Evolutionary conservation across 2,888 invertebrate species (phyloP), one percentile per base, ranked within the genome.

Genomic region (Netelia fuscicornis): DNA sequence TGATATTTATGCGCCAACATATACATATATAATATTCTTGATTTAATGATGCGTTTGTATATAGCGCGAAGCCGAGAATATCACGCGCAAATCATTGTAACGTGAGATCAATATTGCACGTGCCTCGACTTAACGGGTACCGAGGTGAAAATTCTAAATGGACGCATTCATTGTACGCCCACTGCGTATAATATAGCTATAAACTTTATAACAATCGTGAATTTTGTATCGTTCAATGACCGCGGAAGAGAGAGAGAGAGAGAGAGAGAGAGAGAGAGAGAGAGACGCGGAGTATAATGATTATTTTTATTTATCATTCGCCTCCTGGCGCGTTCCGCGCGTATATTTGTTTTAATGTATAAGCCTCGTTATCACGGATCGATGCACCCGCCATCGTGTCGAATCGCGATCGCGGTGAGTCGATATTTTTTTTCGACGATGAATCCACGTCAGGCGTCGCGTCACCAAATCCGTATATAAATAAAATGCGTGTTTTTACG

Each of bases 61-160:
- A 71, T 30, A 20, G 67, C 77, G 82, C 71, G 77, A 62, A 83
- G 72, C 17, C 54, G 77, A 56, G 74, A 67, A 78, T 54, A 78
- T 58, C 17, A 75, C 75, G 60, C 58, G 60, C 11, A 68, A 56
- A 54, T 54, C 52, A 60, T 78, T 58, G 56, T 74, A 74, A 78
- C 72, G 78, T 74, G 68, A 68, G 62, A 78, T 68, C 78, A 62
- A 83, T 78, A 68, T 37, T 60, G 42, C 52, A 76, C 56, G 44
- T 76, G 52, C 52, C 20, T 20, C 65, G 67, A 9, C 9, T 23
- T 23, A 17, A 58, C 52, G 62, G n/a, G 60, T 74, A 60, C 17
- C n/a, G 30, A 20, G 10, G 68, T 25, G 17, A 42, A 72, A 58
- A 37, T 37, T 37, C 37, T 37, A 37, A 37, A 37, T 37, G 37